Base-by-base conservation (phyloP, 2,888 invertebrate genomes). In the Crepidodera aurea region DNA sequence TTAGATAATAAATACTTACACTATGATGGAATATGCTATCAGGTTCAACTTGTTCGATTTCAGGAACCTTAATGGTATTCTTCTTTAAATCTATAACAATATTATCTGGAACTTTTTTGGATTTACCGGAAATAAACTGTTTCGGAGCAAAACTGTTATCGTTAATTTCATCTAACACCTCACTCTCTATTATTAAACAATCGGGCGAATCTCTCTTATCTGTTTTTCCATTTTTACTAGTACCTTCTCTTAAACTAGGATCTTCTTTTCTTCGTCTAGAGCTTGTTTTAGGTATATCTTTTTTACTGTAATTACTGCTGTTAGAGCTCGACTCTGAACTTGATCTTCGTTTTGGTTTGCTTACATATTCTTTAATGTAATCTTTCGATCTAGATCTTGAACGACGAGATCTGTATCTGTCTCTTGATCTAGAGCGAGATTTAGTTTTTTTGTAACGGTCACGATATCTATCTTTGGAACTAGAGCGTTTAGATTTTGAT, bases 51-150 rank as follows among this genome's bases (percentile, higher is more conserved):
- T 82, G 79, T 51, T 84, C 84, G 0, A 85, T 76, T 61, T 86
- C 83, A 19, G 90, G 88, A 10, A 91, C 82, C 69, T 85, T 87
- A 48, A 91, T 88, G 16, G 89, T 91, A 71, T 91, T 88, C 1
- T 87, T 84, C 69, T 87, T 86, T 55, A 91, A 84, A 75, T 92
- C 90, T 64, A 91, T 91, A 0, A 90, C 87, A 69, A 91, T 90
- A 75, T 87, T 89, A 69, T 88, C 86, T 2, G 86, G 82, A 32
- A 87, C 83, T 69, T 87, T 89, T 67, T 89, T 88, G 16, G 67
- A 73, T 68, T 81, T 83, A 27, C 84, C 84, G 1, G 85, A 84
- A 16, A 72, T 75, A 70, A 84, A 85, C 63, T 80, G 74, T 69
- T 87, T 87, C 0, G 85, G 89, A 7, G 85, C 82, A 78, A 91